These are phyloP conservation scores for Buceros bicornis DNA, from an alignment of 2,797 vertebrate genomes.

Conservation along the genomic window DNA sequence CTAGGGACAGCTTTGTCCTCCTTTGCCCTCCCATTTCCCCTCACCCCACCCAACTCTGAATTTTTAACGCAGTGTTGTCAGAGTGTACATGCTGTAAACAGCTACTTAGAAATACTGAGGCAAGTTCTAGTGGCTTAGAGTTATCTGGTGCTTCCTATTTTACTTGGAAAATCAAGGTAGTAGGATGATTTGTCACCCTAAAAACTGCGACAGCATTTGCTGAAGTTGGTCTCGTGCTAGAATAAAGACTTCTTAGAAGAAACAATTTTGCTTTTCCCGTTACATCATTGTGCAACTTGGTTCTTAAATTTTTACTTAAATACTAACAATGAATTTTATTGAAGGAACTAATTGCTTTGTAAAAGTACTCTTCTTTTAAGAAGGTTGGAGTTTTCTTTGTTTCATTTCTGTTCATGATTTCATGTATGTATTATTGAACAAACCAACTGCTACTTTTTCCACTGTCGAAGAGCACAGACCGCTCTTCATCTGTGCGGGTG, in stretches of 20 bases:
- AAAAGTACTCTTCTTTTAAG: neutral
- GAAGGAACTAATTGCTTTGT: neutral
- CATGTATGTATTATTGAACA: neutral
- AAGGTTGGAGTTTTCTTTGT: neutral
- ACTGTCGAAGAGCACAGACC: neutral
- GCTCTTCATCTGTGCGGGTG: neutral
- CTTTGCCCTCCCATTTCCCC: neutral
- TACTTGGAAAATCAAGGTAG: neutral
- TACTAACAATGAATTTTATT: conserved; percentile 17
- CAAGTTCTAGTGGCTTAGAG: neutral
- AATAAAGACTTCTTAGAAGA: neutral
- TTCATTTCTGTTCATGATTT: neutral
- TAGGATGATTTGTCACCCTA: neutral
- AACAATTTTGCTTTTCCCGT: neutral
- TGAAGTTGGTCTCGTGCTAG: neutral
- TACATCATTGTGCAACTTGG: neutral
- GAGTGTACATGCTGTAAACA: neutral
- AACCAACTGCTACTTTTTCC: neutral
- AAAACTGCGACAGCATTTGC: neutral
- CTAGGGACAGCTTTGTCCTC: neutral
- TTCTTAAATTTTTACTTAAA: neutral
- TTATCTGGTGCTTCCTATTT: conserved; percentile 15
- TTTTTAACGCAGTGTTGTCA: neutral
- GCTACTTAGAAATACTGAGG: neutral
- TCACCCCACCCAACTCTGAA: neutral